A percentile compares a stretch with the other conserved stretches of the same genome.
Evolutionary conservation across 2,797 vertebrate genomes (phyloP).

Genomic region (Arctocebus calabarensis): DNA sequence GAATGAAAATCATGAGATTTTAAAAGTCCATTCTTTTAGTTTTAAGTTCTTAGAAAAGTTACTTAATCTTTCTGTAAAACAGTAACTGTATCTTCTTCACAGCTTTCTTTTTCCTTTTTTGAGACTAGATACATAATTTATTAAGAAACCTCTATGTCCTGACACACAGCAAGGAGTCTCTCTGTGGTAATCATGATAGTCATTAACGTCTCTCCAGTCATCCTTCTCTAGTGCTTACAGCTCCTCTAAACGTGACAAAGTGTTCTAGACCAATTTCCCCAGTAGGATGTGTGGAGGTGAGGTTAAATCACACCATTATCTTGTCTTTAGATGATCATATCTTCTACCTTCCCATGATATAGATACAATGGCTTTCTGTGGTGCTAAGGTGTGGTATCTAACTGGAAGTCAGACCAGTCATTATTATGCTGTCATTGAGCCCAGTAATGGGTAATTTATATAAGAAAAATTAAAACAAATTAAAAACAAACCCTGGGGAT

Average conservation of each 20-base stretch:
- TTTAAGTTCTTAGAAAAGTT: not conserved
- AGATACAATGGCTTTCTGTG: not conserved
- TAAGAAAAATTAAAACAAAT: not conserved
- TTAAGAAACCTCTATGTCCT: not conserved
- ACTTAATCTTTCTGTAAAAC: constrained; percentile 16
- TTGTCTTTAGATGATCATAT: not conserved
- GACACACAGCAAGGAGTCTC: not conserved
- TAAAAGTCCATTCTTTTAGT: not conserved
- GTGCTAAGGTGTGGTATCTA: not conserved
- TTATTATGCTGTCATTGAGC: not conserved
- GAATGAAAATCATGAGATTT: not conserved
- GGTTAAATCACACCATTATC: not conserved
- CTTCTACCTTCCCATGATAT: not conserved
- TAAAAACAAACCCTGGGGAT: not conserved
- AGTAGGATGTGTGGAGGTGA: not conserved
- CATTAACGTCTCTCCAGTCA: not conserved
- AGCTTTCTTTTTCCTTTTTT: not conserved
- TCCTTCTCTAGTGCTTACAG: not conserved
- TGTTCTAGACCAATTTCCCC: not conserved
- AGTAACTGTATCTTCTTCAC: not conserved
- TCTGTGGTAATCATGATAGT: not conserved
- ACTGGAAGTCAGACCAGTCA: not conserved
- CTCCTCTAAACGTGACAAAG: not conserved
- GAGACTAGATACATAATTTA: not conserved
- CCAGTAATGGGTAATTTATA: not conserved